Evolutionary conservation across 2,888 invertebrate species (phyloP), one percentile per base, ranked within the genome.

Genomic region (Nephrotoma guestfalica): DNA sequence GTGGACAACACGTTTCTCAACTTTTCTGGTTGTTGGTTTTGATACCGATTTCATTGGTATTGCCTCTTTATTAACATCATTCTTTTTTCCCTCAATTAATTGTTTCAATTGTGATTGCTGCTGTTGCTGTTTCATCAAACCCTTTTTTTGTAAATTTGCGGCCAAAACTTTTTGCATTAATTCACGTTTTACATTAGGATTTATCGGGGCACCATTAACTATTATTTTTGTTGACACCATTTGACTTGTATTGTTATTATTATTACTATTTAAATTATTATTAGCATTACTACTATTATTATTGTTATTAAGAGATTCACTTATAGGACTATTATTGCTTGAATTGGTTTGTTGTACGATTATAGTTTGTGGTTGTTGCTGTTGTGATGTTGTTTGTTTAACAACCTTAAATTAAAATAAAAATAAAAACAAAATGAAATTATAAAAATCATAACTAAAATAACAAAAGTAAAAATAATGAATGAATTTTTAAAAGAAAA

Each of bases 21-120:
- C 83, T 85, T 47, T 85, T 41, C 71, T 87, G 7, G 87, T 9
- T 71, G 71, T 4, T 30, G 30, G 30, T 4, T 9, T 71, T 9
- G 71, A 18, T 0, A 30, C 11, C 9, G 71, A 71, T 30, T 71
- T 71, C 9, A 30, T 71, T 9, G 9, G 9, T 11, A 11, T 30
- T 7, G 7, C 9, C 2, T 30, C 71, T 71, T 71, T 71, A 30
- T 30, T 30, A 51, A 6, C 51, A 41, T 41, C 83, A 15, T 43
- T 3, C 30, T 43, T 85, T 43, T 45, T 85, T 13, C 18, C 41
- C 30, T 85, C 18, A 11, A 30, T 41, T 43, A 43, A 87, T 94
- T 89, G 93, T 93, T 57, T 90, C 89, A 86, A 90, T 89, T 71
- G 91, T 89, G 87, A 90, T 89, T 86, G 87, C 89, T 43, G 89